phyloP scores from a whole-genome alignment of 2,113 vertebrate species.

The Uropsilus gracilis region DNA sequence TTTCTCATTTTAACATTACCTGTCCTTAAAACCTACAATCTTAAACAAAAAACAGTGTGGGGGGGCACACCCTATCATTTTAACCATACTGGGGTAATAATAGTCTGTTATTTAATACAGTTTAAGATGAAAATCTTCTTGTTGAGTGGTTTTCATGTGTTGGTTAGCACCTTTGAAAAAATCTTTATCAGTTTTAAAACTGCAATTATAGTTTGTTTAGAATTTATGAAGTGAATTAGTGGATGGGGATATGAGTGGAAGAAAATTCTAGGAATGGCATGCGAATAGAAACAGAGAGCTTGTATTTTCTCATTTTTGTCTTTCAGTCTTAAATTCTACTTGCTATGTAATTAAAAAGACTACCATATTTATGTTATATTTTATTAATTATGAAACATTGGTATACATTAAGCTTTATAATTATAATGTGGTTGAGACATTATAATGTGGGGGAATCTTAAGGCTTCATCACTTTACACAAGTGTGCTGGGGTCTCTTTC shows the following conservation, averaged over 20 bases:
- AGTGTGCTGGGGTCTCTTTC: background rate
- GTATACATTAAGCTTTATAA: background rate
- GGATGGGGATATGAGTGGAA: background rate
- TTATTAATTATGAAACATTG: background rate
- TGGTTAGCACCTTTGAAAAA: background rate
- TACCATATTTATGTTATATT: background rate
- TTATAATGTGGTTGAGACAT: background rate
- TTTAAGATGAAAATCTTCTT: conserved; percentile 29
- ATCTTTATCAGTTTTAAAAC: conserved; percentile 45
- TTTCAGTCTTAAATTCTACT: background rate
- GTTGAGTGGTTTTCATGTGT: background rate
- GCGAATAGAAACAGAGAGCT: background rate
- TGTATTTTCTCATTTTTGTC: background rate
- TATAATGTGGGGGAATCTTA: background rate
- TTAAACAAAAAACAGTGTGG: too few relatives aligned
- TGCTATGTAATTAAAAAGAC: background rate
- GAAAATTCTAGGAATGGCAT: background rate
- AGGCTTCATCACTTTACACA: fast-evolving
- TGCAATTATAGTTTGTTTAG: conserved; percentile 1
- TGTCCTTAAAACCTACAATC: too few relatives aligned
- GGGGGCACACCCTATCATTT: too few relatives aligned
- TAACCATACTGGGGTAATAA: conserved; percentile 6
- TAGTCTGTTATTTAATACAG: conserved; percentile 30
- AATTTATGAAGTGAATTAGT: background rate
- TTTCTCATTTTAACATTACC: too few relatives aligned